Conservation (phyloP, 2,113 vertebrate species). For the Ariopsis seemanni region DNA sequence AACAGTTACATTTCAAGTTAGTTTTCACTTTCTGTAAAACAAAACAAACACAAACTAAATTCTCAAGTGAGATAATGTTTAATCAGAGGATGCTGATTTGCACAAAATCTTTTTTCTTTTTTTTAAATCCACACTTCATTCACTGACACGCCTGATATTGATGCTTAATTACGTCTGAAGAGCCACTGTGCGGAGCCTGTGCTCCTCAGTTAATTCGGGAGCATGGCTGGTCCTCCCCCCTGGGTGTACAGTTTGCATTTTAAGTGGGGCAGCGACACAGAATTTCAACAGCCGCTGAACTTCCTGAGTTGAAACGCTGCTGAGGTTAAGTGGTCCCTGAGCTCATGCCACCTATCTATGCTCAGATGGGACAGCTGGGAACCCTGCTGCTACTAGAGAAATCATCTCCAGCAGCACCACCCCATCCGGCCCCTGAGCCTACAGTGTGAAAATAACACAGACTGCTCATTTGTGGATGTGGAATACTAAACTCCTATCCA, state of each 20-base stretch:
- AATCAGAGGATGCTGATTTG: constrained; percentile 40
- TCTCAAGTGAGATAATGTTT: constrained; percentile 10
- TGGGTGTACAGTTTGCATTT: constrained; percentile 76
- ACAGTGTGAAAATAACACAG: constrained; percentile 66
- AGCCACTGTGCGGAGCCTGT: constrained; percentile 61
- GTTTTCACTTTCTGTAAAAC: background rate
- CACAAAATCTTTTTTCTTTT: constrained; percentile 46
- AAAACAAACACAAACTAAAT: background rate
- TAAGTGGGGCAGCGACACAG: constrained; percentile 72
- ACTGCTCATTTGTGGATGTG: constrained; percentile 73
- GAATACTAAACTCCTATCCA: constrained; percentile 58
- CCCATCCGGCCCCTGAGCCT: constrained; percentile 4
- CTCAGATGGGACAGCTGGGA: constrained; percentile 80
- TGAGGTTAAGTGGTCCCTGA: constrained; percentile 80
- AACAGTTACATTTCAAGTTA: background rate
- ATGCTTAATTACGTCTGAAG: constrained; percentile 75
- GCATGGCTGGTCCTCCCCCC: constrained; percentile 62
- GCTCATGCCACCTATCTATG: constrained; percentile 76
- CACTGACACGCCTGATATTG: constrained; percentile 66
- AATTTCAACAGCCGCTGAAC: constrained; percentile 77
- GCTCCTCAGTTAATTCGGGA: constrained; percentile 70
- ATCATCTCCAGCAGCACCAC: constrained; percentile 54
- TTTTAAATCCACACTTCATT: constrained; percentile 52
- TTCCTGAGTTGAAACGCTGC: constrained; percentile 75
- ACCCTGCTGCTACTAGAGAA: constrained; percentile 78